Evolutionary conservation across 2,888 invertebrate genomes (phyloP), one percentile per base, ranked within the genome.

Genomic region (Formica aserva): DNA sequence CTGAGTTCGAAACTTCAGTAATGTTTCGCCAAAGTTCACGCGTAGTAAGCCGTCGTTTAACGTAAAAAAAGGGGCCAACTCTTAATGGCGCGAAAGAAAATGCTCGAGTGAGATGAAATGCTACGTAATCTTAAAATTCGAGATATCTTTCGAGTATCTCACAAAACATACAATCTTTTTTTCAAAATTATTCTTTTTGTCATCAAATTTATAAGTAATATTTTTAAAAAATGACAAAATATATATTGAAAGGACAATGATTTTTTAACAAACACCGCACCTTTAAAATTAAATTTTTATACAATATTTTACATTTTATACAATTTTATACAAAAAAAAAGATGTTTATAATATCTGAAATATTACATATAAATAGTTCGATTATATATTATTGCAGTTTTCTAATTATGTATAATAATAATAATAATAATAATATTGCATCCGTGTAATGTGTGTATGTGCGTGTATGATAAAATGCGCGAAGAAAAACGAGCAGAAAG

Each of bases 81-180:
- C 60, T 45, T 80, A 62, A 80, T 72, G 71, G 35, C 4, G 60
- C 26, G 78, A 69, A 71, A 80, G 32, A 77, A 78, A 78, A 72
- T 45, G 22, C 15, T 22, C 60, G 26, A 26, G 72, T 22, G 18
- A 72, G 26, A 72, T 80, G 45, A 72, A 72, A 72, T 80, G 32
- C 38, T 15, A 69, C 29, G 15, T 45, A 72, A 60, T 13, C 62
- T 71, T 72, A 72, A 80, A 71, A 80, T 72, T 80, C 26, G 22
- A 35, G 72, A 48, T 72, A 41, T 15, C 15, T 41, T 55, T 6
- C 9, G 15, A 22, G 45, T 15, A 9, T 62, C 4, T 65, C 38
- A 26, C 52, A n/a, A 55, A 77, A 69, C 3, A 18, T 75, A 45
- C 22, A 66, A 13, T 13, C 8, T 57, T 65, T 55, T 29, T 66